Base-by-base conservation (phyloP, 2,113 vertebrate genomes). In the Alosa alosa region DNA sequence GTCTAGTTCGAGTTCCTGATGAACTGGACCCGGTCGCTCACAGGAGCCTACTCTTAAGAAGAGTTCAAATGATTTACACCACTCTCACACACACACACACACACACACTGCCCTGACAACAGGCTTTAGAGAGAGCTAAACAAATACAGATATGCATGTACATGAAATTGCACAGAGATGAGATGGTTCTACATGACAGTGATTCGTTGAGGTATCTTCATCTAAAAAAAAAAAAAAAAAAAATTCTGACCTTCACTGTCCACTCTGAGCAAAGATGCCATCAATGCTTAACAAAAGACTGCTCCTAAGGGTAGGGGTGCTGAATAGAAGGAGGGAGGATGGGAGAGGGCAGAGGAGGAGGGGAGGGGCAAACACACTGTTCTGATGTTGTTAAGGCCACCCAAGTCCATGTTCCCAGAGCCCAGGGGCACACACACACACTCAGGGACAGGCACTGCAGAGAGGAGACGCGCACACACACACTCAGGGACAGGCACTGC, bases 381-480 rank as follows among this genome's bases (percentile, higher is more conserved):
- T 49, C 47, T 55, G 52, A 25, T 68, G 60, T 25, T 68, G 60
- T 84, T 46, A 84, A 87, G 82, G 41, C 20, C 64, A 60, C 17
- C 36, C 22, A 84, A 64, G 31, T 55, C 82, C 13, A 25, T 50
- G 84, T 46, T 50, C 68, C 57, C 2, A 49, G 84, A 75, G 68
- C 25, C 82, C 31, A 41, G 45, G 78, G 44, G 52, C 55, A 60
- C 41, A 81, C 50, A 49, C 47, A 55, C 60, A 68, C 44, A 81
- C 83, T 60, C 46, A 49, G 83, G 82, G 57, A 81, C 72, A 82
- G 85, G 52, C 55, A 85, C 83, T 41, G 57, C n/a, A 72, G 64
- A 72, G 25, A 72, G 64, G 64, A 36, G 10, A 72, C 36, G n/a
- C 47, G n/a, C 47, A 49, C 47, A 49, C 47, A 55, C 60, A 68